phyloP scores from a whole-genome alignment of 1,140 invertebrate genomes.

The Probaryconus sp. region DNA sequence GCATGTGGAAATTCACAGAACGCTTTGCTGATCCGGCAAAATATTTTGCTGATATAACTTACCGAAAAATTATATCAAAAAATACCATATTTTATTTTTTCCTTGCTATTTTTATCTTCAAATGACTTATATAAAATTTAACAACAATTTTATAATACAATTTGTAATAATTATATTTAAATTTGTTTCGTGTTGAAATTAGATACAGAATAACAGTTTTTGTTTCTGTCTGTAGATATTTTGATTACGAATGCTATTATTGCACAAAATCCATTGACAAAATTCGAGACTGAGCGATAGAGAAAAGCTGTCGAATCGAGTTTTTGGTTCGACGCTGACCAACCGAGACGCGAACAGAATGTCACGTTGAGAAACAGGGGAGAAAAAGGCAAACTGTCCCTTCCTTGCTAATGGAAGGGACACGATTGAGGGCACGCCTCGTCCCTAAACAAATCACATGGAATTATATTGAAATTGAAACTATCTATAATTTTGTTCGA shows the following conservation, averaged over 20 bases:
- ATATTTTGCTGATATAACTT: constrained; percentile 20
- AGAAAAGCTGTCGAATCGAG: constrained; percentile 7
- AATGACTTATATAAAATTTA: no score
- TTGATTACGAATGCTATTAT: no score
- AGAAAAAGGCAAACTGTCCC: constrained; percentile 18
- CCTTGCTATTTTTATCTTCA: no score
- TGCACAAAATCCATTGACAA: not conserved
- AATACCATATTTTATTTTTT: no score
- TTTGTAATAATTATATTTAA: no score
- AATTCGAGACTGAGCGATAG: not conserved
- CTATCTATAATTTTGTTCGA: not conserved
- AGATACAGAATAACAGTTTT: no score
- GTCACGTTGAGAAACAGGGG: not conserved
- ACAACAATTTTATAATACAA: no score
- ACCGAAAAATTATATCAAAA: no score
- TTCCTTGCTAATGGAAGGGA: constrained; percentile 18
- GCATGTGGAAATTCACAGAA: constrained; percentile 18
- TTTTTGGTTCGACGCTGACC: not conserved
- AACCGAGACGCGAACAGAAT: constrained; percentile 1
- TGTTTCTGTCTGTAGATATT: no score
- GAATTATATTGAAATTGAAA: constrained; percentile 9
- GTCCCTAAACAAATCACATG: constrained; percentile 13
- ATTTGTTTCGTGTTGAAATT: no score
- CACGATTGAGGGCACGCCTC: constrained; percentile 13
- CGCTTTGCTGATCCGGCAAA: constrained; percentile 13